These are phyloP conservation scores for Muscidifurax raptorellus DNA, from an alignment of 1,140 invertebrate genomes.

Conservation along the genomic window DNA sequence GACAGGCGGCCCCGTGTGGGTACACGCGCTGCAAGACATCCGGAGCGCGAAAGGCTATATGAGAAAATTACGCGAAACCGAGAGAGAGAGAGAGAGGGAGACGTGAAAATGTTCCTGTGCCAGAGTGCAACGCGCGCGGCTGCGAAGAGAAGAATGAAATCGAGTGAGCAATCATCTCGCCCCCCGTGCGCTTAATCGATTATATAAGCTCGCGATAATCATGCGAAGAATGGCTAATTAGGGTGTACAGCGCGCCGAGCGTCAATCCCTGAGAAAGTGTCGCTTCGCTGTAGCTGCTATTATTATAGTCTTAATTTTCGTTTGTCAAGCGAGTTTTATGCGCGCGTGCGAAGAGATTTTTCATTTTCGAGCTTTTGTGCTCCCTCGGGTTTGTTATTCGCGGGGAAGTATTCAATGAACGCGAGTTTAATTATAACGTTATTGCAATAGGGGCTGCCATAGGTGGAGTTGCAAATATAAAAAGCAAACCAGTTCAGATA, in stretches of 20 bases:
- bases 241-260: not conserved
- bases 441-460: no score
- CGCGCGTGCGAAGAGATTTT: not conserved
- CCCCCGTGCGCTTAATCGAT: slow-evolving; percentile 28
- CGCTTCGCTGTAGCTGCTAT: not conserved
- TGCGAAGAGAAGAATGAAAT: slow-evolving; percentile 29
- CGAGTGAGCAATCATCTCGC: slow-evolving; percentile 22
- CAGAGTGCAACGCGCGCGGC: not conserved
- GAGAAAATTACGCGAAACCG: slow-evolving; percentile 44
- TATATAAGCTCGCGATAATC: slow-evolving; percentile 47
- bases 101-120: not conserved
- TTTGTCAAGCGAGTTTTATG: not conserved
- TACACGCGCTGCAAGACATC: slow-evolving; percentile 7
- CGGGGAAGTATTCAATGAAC: no score
- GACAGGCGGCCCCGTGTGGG: not conserved
- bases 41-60: slow-evolving; percentile 18
- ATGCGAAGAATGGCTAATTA: slow-evolving; percentile 49
- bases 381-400: no score
- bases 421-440: no score
- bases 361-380: no score
- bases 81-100: not conserved
- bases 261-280: slow-evolving; percentile 44
- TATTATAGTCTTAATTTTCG: not conserved
- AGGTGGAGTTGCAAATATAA: no score
- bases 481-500: no score